phyloP scores from a whole-genome alignment of 2,113 vertebrate genomes.

The Choloepus hoffmanni region DNA sequence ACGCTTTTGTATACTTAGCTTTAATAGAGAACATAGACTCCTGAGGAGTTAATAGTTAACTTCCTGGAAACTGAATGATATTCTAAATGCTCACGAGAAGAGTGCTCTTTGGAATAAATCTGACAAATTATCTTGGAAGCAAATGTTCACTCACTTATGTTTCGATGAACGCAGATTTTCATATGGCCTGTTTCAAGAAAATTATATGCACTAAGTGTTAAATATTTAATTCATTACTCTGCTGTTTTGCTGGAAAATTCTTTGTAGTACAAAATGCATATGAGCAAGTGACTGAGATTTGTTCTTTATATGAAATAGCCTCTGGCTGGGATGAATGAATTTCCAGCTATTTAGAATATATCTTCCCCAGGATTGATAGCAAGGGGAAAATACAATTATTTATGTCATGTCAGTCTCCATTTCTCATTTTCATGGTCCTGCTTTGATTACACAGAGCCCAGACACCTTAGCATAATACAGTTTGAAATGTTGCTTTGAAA shows the following conservation, averaged over 20 bases:
- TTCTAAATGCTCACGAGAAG: background rate
- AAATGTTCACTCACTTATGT: background rate
- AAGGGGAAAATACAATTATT: slow-evolving; percentile 66
- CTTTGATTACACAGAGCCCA: background rate
- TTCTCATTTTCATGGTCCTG: slow-evolving; percentile 48
- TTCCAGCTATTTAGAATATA: slow-evolving; percentile 54
- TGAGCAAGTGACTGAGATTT: slow-evolving; percentile 52
- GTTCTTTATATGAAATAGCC: slow-evolving; percentile 49
- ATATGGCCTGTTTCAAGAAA: slow-evolving; percentile 31
- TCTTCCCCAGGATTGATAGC: slow-evolving; percentile 28
- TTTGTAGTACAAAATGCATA: slow-evolving; percentile 51
- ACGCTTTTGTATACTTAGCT: background rate
- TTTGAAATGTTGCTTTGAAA: slow-evolving; percentile 43
- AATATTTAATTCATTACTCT: slow-evolving; percentile 48
- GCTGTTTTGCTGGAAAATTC: slow-evolving; percentile 38
- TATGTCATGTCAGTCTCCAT: slow-evolving; percentile 7
- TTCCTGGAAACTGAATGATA: slow-evolving; percentile 53
- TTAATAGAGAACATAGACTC: background rate
- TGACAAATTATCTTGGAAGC: slow-evolving; percentile 12
- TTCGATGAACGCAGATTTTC: slow-evolving; percentile 44
- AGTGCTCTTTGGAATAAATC: slow-evolving; percentile 42
- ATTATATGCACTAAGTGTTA: slow-evolving; percentile 49
- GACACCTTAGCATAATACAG: slow-evolving; percentile 21
- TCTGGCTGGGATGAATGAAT: slow-evolving; percentile 41
- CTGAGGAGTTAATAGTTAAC: slow-evolving; percentile 46